Base-by-base conservation (phyloP, 2,888 invertebrate genomes). In the Tortricodes alternella region DNA sequence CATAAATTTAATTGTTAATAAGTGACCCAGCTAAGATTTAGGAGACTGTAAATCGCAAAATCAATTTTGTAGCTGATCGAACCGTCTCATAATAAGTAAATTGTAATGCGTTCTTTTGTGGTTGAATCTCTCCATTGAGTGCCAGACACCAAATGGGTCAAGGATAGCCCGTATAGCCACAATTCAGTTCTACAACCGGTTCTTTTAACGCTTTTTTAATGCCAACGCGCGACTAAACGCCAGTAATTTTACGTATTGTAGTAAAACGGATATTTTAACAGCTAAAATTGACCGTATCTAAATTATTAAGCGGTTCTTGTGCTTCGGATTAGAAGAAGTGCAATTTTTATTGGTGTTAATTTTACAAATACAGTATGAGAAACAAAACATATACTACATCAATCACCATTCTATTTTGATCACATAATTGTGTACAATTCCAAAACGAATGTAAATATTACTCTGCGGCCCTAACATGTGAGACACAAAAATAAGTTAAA, bases 101-200 rank as follows among this genome's bases (percentile, higher is more conserved):
- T 9, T 4, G 43, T 55, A 55, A 48, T 48, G 41, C 41, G 3
- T 52, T 51, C 41, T 34, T 49, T 37, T 50, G 32, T 56, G 37
- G 21, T 49, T 35, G 27, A 44, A 55, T 48, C 53, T 44, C 44
- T 38, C 56, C 49, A 44, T 9, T 37, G 37, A 19, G 29, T 37
- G 15, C 35, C 18, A 13, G 41, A 41, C 41, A 35, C 29, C 27
- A 44, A 56, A 49, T 50, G 15, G 56, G 56, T 50, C 56, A 56
- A 56, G 56, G 56, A 32, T 38, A 18, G 19, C 50, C 44, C 32
- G 34, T 27, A 38, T 49, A 43, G 18, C 29, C 37, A 44, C 38
- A 50, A 44, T 44, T 56, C 13, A 32, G 43, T 21, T 44, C 43
- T 44, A 32, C 23, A 50, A 56, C 56, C 56, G 56, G 56, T 56